phyloP scores from a whole-genome alignment of 2,797 vertebrate species.

The Sardinella longiceps region DNA sequence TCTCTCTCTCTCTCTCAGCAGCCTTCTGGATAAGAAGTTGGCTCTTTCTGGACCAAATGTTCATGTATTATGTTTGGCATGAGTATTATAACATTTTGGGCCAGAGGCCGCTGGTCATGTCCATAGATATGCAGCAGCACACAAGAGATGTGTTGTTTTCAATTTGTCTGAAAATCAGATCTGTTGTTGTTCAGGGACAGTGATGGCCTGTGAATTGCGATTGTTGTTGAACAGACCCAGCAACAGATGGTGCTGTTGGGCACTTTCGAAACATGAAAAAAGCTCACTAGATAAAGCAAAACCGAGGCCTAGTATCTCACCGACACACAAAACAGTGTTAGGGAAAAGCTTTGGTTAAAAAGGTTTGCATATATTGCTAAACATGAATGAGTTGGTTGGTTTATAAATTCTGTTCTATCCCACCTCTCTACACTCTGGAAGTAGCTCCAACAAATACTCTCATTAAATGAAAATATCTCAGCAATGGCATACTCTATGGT shows the following conservation, averaged over 20 bases:
- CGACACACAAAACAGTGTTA: neutral
- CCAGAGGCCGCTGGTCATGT: neutral
- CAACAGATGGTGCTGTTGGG: slow-evolving; percentile 1
- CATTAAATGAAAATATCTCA: neutral
- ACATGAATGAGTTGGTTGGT: neutral
- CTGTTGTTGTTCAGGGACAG: neutral
- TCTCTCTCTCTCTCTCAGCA: too few relatives aligned
- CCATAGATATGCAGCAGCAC: neutral
- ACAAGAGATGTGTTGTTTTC: neutral
- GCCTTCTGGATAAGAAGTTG: neutral
- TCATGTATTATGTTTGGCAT: neutral
- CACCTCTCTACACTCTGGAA: neutral
- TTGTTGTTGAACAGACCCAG: neutral
- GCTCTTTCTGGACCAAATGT: neutral
- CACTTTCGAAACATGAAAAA: neutral
- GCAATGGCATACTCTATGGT: neutral
- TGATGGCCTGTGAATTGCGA: too few relatives aligned
- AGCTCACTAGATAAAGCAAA: neutral
- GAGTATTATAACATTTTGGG: neutral
- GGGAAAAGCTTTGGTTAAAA: neutral
- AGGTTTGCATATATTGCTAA: neutral
- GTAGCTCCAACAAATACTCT: neutral
- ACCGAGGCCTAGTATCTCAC: neutral
- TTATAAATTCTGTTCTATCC: neutral
- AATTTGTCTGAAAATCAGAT: neutral